A percentile compares a stretch with the other conserved stretches of the same genome.
phyloP scores from a whole-genome alignment of 2,888 invertebrate species.

The Helicoverpa assulta region DNA sequence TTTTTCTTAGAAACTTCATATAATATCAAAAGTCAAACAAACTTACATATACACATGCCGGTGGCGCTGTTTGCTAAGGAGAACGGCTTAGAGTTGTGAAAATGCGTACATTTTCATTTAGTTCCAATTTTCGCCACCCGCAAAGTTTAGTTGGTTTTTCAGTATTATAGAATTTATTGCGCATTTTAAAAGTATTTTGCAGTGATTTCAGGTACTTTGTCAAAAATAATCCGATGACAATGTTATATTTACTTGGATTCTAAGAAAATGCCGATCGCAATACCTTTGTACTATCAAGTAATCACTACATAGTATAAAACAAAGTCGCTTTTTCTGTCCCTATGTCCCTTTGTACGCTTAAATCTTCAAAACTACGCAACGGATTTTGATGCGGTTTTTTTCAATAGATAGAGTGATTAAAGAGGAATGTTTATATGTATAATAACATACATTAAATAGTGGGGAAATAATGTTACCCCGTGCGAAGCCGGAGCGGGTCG shows the following conservation, averaged over 20 bases:
- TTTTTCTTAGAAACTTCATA: slow-evolving; percentile 53
- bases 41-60: neutral
- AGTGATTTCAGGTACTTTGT: slow-evolving; percentile 34
- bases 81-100: slow-evolving; percentile 3
- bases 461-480: no score
- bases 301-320: no score
- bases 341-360: no score
- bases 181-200: slow-evolving; percentile 32
- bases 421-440: no score
- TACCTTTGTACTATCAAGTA: neutral
- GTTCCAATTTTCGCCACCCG: slow-evolving; percentile 21
- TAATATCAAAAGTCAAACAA: slow-evolving; percentile 2
- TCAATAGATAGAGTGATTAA: no score
- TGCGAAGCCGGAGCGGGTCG: no score
- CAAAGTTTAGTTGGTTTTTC: neutral
- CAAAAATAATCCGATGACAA: slow-evolving; percentile 23
- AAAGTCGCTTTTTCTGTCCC: no score
- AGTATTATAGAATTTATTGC: slow-evolving; percentile 15
- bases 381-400: no score
- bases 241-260: slow-evolving; percentile 6
- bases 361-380: no score
- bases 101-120: slow-evolving; percentile 8
- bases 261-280: neutral
- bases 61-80: slow-evolving; percentile 3
- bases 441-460: no score